Evolutionary conservation across 2,888 invertebrate genomes (phyloP).

Genomic region (Spisula subtruncata): DNA sequence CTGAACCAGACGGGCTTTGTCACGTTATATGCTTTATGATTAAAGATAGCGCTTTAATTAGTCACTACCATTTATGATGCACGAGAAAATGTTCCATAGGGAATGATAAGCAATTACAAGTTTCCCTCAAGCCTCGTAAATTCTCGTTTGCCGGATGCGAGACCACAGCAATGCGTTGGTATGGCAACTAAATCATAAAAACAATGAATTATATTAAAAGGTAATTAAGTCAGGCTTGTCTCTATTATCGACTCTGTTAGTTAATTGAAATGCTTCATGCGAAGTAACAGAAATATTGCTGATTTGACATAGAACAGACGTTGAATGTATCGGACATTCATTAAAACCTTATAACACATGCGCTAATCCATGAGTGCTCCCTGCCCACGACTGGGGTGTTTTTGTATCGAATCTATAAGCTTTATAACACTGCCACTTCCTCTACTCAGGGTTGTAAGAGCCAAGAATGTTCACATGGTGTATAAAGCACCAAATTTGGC

Average conservation of each 20-base stretch:
- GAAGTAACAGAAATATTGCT: neutral
- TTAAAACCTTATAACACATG: neutral
- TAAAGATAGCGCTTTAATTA: conserved; percentile 35
- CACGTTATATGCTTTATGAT: conserved; percentile 34
- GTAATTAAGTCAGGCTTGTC: conserved; percentile 53
- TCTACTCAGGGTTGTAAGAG: no score
- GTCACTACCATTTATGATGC: conserved; percentile 33
- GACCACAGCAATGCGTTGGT: conserved; percentile 49
- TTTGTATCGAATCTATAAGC: no score
- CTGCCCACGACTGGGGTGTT: no score
- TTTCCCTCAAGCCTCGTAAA: conserved; percentile 58
- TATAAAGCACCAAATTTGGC: no score
- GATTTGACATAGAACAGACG: conserved; percentile 17
- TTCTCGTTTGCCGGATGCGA: conserved; percentile 48
- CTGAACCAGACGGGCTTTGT: conserved; percentile 3
- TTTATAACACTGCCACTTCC: no score
- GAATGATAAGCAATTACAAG: conserved; percentile 37
- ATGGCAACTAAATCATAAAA: conserved; percentile 60
- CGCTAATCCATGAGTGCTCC: neutral
- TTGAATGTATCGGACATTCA: neutral
- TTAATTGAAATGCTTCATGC: conserved; percentile 15
- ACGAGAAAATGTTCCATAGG: conserved; percentile 26
- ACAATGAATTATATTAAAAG: conserved; percentile 55
- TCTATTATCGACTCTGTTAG: conserved; percentile 41
- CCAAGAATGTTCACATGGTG: no score